Conservation (phyloP, 1,140 invertebrate genomes). For the Zaprionus ornatus region DNA sequence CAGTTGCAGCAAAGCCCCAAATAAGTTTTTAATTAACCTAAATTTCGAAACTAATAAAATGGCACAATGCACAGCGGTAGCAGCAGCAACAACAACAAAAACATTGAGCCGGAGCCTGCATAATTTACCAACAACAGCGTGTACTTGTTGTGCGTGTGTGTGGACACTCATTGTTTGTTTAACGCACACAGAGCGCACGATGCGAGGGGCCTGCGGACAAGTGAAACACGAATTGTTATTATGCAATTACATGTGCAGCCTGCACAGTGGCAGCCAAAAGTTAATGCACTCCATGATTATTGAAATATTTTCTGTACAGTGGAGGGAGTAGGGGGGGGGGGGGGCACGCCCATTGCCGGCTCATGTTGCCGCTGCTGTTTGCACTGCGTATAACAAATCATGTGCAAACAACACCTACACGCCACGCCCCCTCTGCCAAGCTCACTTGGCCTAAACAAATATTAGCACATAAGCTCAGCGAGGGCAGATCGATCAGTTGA, state of each 20-base stretch:
- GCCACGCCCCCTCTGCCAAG: neutral
- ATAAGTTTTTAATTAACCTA: constrained; percentile 82
- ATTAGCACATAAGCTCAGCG: constrained; percentile 50
- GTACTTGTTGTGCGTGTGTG: constrained; percentile 6
- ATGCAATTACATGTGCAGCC: constrained; percentile 68
- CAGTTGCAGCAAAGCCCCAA: constrained; percentile 43
- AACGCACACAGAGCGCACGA: constrained; percentile 41
- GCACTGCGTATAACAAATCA: constrained; percentile 75
- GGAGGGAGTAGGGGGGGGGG: neutral
- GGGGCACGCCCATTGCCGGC: constrained; percentile 6
- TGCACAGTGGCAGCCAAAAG: constrained; percentile 45
- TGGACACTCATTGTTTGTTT: constrained; percentile 43
- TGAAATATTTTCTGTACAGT: constrained; percentile 66
- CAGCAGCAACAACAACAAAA: constrained; percentile 25
- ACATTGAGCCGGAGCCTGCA: constrained; percentile 47
- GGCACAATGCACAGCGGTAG: constrained; percentile 33
- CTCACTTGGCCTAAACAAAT: constrained; percentile 51
- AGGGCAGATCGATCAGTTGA: constrained; percentile 6
- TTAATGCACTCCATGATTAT: constrained; percentile 77
- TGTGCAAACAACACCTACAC: constrained; percentile 71
- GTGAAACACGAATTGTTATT: constrained; percentile 62
- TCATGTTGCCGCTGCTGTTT: constrained; percentile 22
- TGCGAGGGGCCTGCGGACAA: constrained; percentile 43
- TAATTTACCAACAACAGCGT: constrained; percentile 58
- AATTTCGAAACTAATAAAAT: constrained; percentile 77